These are phyloP conservation scores for Serinus canaria DNA, from an alignment of 2,113 vertebrate genomes.

Conservation along the genomic window DNA sequence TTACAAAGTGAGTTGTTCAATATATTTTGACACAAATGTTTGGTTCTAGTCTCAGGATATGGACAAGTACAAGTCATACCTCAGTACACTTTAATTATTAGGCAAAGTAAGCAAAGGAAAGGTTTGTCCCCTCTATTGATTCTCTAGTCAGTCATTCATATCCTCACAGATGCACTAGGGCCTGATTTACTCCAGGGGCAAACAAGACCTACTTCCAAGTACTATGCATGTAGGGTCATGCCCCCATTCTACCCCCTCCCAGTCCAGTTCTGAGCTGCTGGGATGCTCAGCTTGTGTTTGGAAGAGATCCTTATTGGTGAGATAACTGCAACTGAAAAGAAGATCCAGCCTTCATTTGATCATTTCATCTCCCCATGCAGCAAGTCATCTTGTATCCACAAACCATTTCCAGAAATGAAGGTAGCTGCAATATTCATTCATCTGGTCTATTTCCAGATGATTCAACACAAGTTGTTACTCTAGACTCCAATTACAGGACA, in stretches of 20 bases:
- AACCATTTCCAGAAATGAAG: background rate
- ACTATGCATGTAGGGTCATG: rapidly evolving
- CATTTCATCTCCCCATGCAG: background rate
- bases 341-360: background rate
- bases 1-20: background rate
- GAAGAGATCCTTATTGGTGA: background rate
- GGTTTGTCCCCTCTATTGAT: background rate
- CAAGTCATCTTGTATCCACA: background rate
- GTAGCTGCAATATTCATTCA: background rate
- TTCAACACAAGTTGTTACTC: background rate
- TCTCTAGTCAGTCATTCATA: background rate
- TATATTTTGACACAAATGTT: background rate
- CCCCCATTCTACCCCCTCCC: background rate
- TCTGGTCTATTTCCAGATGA: background rate
- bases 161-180: background rate
- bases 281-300: background rate
- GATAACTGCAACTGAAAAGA: background rate
- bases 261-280: background rate
- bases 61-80: background rate
- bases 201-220: background rate
- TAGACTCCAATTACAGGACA: background rate
- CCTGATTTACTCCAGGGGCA: background rate
- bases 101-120: background rate
- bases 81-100: background rate
- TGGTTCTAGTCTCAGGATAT: background rate